Evolutionary conservation across 2,113 vertebrate species (phyloP).

Genomic region (Ramphastos sulfuratus): DNA sequence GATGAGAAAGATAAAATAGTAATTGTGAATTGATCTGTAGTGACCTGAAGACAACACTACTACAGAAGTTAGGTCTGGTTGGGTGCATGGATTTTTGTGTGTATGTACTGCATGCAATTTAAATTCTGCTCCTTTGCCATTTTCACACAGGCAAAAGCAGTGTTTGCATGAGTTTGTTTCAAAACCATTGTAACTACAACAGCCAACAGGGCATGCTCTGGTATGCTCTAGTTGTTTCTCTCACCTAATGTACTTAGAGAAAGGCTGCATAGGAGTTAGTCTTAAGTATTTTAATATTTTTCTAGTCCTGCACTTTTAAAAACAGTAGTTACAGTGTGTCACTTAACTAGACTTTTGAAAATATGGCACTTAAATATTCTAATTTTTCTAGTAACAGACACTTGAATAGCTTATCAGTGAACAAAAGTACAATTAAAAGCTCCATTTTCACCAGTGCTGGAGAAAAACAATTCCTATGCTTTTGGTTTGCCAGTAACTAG

Average conservation of each 20-base stretch:
- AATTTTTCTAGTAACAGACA: background rate
- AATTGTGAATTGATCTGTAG: background rate
- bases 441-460: background rate
- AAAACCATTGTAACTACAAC: background rate
- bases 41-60: background rate
- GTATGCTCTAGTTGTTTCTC: background rate
- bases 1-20: background rate
- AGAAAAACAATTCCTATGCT: background rate
- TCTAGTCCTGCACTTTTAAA: background rate
- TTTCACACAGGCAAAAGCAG: background rate
- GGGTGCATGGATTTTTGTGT: background rate
- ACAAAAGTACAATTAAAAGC: background rate
- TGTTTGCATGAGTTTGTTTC: background rate
- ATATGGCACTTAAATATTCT: background rate
- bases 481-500: background rate
- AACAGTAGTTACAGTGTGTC: background rate
- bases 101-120: background rate
- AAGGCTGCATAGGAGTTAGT: background rate
- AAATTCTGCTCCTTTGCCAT: background rate
- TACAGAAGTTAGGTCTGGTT: background rate
- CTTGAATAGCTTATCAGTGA: background rate
- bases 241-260: background rate
- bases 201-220: background rate
- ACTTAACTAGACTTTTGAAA: background rate
- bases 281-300: background rate